phyloP scores from a whole-genome alignment of 1,140 invertebrate species.

The Cardiocondyla obscurior region DNA sequence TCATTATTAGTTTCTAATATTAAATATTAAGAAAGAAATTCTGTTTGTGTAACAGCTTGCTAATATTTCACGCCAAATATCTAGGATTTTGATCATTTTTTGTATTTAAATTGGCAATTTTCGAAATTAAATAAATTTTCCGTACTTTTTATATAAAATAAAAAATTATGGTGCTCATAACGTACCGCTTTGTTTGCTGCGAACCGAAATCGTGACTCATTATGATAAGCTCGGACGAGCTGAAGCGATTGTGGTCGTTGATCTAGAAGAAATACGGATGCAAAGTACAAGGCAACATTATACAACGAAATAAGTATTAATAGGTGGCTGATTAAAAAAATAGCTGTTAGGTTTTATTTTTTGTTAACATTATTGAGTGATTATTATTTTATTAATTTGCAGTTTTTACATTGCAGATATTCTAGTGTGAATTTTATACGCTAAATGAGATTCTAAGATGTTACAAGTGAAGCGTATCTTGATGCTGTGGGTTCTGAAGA shows the following conservation, averaged over 20 bases:
- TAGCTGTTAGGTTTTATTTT: background rate
- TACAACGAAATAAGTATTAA: background rate
- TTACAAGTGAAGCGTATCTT: background rate
- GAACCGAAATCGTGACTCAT: background rate
- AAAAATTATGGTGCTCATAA: background rate
- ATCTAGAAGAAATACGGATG: slow-evolving; percentile 19
- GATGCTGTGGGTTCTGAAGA: background rate
- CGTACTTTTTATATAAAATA: slow-evolving; percentile 3
- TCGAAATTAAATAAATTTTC: background rate
- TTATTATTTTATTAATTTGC: background rate
- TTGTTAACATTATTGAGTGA: background rate
- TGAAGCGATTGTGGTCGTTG: slow-evolving; percentile 19
- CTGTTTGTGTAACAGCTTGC: background rate
- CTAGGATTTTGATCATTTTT: background rate
- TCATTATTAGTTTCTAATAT: no score
- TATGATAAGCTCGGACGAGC: background rate
- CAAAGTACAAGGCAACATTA: slow-evolving; percentile 21
- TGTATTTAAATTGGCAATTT: background rate
- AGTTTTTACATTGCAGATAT: background rate
- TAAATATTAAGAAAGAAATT: background rate
- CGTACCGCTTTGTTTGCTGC: background rate
- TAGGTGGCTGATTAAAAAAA: background rate
- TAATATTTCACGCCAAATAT: background rate
- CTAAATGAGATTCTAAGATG: background rate
- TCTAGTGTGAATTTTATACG: background rate